Percentiles rank a stretch among this genome's conserved stretches.
phyloP scores from a whole-genome alignment of 92 coral and sea anemone species.

The Paragorgia papillata region DNA sequence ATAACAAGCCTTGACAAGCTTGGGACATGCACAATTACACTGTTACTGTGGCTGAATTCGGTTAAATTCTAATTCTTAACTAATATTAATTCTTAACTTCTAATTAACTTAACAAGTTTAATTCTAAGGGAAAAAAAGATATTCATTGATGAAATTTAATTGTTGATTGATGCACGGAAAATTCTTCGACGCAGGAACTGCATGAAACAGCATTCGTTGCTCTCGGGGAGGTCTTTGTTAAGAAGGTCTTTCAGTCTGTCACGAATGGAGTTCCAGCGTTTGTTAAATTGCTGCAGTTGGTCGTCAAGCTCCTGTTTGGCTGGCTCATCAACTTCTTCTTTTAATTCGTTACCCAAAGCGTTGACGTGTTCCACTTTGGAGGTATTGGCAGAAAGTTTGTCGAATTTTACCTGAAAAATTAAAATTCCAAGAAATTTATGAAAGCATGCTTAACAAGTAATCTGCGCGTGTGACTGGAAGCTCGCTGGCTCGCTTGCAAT shows the following conservation, averaged over 20 bases:
- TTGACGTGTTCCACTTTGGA: slow-evolving; percentile 63
- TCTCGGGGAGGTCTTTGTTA: slow-evolving; percentile 56
- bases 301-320: slow-evolving; percentile 65
- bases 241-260: slow-evolving; percentile 61
- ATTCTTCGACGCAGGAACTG: slow-evolving; percentile 63
- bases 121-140: no score
- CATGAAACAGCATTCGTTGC: slow-evolving; percentile 77
- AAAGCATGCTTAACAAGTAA: no score
- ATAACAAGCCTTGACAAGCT: no score
- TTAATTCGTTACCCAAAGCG: slow-evolving; percentile 60
- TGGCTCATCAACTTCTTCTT: slow-evolving; percentile 58
- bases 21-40: no score
- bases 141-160: no score
- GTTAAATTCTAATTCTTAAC: no score
- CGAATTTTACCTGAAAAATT: slow-evolving; percentile 63
- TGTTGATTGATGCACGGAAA: slow-evolving; percentile 29
- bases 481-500: no score
- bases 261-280: slow-evolving; percentile 72
- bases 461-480: no score
- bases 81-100: no score
- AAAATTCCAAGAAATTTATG: not conserved
- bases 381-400: slow-evolving; percentile 69
- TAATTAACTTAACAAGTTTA: no score
- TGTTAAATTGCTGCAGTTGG: slow-evolving; percentile 64
- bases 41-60: no score